phyloP scores from a whole-genome alignment of 2,113 vertebrate species.

The Pollachius pollachius region DNA sequence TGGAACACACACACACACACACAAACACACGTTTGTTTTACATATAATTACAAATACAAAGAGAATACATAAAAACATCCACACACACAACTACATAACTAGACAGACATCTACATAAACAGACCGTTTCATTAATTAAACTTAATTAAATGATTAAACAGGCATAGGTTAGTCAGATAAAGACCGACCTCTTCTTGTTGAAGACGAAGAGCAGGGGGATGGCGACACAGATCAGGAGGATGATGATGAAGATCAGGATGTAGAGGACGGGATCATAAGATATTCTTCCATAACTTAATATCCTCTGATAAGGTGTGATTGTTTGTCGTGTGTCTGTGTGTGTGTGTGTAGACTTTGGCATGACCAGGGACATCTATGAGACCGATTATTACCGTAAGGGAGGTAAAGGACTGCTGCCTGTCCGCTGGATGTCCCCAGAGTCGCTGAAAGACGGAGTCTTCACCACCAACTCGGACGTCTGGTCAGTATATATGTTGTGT shows the following conservation, averaged over 20 bases:
- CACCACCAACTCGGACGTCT: constrained; percentile 96
- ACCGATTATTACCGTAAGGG: constrained; percentile 98
- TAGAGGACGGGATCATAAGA: constrained; percentile 65
- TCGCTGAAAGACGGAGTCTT: constrained; percentile 98
- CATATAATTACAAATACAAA: constrained; percentile 47
- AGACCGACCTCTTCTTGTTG: constrained; percentile 84
- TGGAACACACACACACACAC: constrained; percentile 48
- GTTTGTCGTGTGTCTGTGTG: constrained; percentile 21
- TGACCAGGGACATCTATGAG: constrained; percentile 98
- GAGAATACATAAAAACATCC: not conserved
- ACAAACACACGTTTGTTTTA: constrained; percentile 31
- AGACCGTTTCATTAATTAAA: not conserved
- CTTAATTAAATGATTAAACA: too few species aligned
- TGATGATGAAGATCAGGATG: constrained; percentile 78
- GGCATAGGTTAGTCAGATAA: too few species aligned
- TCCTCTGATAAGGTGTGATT: not conserved
- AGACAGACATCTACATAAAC: not conserved
- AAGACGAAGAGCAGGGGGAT: constrained; percentile 74
- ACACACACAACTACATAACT: constrained; percentile 14
- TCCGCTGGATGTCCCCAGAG: constrained; percentile 98
- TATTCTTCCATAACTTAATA: too few species aligned
- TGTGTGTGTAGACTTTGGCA: constrained; percentile 86
- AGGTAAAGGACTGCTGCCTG: constrained; percentile 92
- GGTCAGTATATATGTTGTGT: constrained; percentile 71
- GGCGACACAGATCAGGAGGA: constrained; percentile 74